These are phyloP conservation scores for Oenanthe melanoleuca DNA, from an alignment of 2,113 vertebrate genomes.

Conservation along the genomic window DNA sequence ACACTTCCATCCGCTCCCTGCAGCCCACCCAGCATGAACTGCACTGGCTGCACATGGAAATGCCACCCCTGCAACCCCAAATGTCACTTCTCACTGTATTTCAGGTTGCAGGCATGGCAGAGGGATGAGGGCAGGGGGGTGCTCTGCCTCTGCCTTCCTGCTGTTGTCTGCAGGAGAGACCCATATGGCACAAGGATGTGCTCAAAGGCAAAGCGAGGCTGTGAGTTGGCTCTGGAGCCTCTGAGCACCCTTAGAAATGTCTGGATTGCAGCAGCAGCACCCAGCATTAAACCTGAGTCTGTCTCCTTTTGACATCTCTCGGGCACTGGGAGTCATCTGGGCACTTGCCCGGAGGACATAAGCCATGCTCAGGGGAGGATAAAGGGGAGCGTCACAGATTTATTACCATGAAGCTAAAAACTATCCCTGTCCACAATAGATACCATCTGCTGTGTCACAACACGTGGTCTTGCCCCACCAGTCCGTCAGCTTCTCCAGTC, in stretches of 20 bases:
- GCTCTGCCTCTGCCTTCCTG: neutral
- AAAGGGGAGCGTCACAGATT: neutral
- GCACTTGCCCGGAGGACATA: neutral
- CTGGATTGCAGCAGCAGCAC: neutral
- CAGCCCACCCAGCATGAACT: accelerated
- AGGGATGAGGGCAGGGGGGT: accelerated
- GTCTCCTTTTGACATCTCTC: neutral
- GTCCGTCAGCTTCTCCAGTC: slow-evolving; percentile 36
- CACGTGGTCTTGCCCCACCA: slow-evolving; percentile 11
- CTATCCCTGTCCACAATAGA: neutral
- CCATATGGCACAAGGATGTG: neutral
- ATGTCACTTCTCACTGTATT: neutral
- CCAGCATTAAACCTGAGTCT: neutral
- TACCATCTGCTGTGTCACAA: slow-evolving; percentile 62
- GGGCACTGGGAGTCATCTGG: neutral
- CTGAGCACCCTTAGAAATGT: neutral
- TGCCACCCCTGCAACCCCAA: neutral
- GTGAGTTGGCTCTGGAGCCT: neutral
- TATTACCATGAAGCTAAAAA: slow-evolving; percentile 40
- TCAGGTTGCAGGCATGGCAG: neutral
- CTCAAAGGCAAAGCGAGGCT: accelerated
- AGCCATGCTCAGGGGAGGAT: neutral
- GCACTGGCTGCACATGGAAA: neutral
- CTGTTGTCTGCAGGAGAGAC: neutral
- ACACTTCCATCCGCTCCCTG: accelerated